Conservation (phyloP, 2,888 invertebrate genomes). For the Lottia scabra region DNA sequence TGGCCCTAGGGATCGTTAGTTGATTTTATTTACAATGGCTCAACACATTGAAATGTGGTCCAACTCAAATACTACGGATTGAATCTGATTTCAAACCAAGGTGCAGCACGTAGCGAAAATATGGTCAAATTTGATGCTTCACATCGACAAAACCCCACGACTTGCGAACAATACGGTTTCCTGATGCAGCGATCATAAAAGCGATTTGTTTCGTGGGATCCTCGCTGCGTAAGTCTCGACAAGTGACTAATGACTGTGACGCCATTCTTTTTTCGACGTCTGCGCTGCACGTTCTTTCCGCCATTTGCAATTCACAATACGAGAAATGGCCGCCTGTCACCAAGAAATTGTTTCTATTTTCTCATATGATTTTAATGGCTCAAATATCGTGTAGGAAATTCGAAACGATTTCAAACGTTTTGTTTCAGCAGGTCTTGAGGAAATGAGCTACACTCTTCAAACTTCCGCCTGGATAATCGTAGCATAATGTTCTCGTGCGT, state of each 20-base stretch:
- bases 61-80: neutral
- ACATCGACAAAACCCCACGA: neutral
- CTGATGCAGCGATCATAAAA: neutral
- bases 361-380: neutral
- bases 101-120: constrained; percentile 1
- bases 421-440: neutral
- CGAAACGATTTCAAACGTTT: neutral
- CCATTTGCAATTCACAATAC: neutral
- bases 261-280: neutral
- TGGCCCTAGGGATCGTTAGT: neutral
- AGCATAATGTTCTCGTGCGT: neutral
- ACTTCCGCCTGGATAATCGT: neutral
- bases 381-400: neutral
- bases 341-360: neutral
- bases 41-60: neutral
- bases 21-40: neutral
- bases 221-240: neutral
- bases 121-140: constrained; percentile 2
- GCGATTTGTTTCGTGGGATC: neutral
- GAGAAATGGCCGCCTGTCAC: neutral
- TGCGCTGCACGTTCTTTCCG: neutral
- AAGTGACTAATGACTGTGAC: neutral
- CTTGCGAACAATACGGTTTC: neutral
- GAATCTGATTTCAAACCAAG: neutral
- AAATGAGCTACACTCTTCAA: neutral